Evolutionary conservation across 2,797 vertebrate genomes (phyloP).

Genomic region (Trachops cirrhosus): DNA sequence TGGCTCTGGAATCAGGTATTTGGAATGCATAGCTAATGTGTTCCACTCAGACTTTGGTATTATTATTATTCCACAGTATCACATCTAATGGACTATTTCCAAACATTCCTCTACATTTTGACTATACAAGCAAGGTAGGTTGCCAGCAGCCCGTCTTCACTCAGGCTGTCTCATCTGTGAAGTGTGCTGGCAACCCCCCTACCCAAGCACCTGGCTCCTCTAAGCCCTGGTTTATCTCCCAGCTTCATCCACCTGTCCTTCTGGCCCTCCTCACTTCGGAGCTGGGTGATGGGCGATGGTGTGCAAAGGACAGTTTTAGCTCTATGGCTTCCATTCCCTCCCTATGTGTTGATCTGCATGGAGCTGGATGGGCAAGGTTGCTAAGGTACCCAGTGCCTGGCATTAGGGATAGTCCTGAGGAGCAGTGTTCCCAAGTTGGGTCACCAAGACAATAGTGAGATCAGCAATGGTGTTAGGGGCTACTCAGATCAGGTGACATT

Average conservation of each 20-base stretch:
- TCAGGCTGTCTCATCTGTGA: not conserved
- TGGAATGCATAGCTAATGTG: conserved; percentile 85
- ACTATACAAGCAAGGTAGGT: conserved; percentile 70
- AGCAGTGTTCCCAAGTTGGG: not conserved
- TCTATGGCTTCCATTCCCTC: not conserved
- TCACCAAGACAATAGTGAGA: too few relatives aligned
- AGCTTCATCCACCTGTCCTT: not conserved
- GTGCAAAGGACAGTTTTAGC: not conserved
- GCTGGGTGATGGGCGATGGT: not conserved
- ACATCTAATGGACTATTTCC: conserved; percentile 81
- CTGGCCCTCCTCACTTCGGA: not conserved
- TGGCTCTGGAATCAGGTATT: conserved; percentile 68
- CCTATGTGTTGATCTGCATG: not conserved
- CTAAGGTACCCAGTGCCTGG: not conserved
- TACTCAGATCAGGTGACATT: not conserved
- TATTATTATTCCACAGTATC: conserved; percentile 80
- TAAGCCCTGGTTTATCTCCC: not conserved
- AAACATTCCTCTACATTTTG: conserved; percentile 80
- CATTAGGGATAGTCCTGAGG: not conserved
- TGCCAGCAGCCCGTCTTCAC: conserved; percentile 71
- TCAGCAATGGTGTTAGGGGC: not conserved
- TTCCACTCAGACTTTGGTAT: conserved; percentile 80
- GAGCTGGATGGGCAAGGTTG: not conserved
- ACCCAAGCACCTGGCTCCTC: not conserved
- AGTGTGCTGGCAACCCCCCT: not conserved